These are phyloP conservation scores for Stenchaetothrips biformis DNA, from an alignment of 2,888 invertebrate species.

Conservation along the genomic window DNA sequence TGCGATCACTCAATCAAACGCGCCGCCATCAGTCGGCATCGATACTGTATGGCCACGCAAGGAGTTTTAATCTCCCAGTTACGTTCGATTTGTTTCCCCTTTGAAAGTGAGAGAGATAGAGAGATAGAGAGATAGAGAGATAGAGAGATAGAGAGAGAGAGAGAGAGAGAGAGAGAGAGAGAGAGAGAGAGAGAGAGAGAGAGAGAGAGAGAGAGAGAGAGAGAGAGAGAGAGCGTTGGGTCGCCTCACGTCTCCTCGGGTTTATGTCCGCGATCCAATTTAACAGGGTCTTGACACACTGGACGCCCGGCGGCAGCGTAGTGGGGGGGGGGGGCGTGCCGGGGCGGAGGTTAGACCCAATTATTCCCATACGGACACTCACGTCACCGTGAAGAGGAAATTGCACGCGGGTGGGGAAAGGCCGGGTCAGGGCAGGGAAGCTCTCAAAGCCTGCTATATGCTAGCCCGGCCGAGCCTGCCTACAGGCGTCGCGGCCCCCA, in stretches of 20 bases:
- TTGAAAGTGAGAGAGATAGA: too few relatives aligned
- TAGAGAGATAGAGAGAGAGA: not conserved
- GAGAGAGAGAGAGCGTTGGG: not conserved
- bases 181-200: not conserved
- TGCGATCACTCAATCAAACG: too few relatives aligned
- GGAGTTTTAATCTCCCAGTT: too few relatives aligned
- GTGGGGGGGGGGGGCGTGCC: not conserved
- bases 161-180: not conserved
- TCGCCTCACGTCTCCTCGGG: conserved; percentile 23
- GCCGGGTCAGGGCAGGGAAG: not conserved
- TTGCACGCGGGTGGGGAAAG: not conserved
- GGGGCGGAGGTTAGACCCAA: conserved; percentile 5
- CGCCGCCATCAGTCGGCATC: too few relatives aligned
- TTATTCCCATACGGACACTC: conserved; percentile 24
- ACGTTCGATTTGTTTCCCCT: too few relatives aligned
- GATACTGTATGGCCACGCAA: too few relatives aligned
- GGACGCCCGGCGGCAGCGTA: not conserved
- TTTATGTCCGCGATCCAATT: conserved; percentile 24
- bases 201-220: not conserved
- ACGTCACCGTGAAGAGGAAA: conserved; percentile 21
- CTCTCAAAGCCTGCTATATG: not conserved
- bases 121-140: not conserved
- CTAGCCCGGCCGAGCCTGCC: not conserved
- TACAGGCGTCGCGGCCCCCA: not conserved
- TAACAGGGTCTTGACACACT: conserved; percentile 24